Base-by-base conservation (phyloP, 2,113 vertebrate genomes). In the Puffinus mauretanicus region DNA sequence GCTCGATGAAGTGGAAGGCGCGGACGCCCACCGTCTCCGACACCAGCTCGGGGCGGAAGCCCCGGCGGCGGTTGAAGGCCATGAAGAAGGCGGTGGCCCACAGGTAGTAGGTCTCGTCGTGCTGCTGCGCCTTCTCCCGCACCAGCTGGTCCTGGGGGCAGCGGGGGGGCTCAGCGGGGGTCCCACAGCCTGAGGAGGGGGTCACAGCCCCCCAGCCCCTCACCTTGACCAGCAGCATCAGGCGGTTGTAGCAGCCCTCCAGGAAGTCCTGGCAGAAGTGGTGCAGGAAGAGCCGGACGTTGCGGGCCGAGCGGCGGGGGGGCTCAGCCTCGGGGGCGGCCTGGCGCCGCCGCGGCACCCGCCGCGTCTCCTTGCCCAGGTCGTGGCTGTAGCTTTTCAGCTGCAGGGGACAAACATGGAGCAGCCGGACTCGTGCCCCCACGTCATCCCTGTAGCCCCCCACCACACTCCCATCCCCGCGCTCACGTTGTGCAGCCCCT, bases 171-270 rank as follows among this genome's bases (percentile, higher is more conserved):
- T 91, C 61, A 82, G 46, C 0, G 0, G 2, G 16, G 26, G 7
- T 54, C 36, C 60, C 2, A 0, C 20, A 19, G 40, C 29, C 7
- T 0, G 0, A 5, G 34, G 10, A 22, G 8, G 14, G 54, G 13
- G 6, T 34, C 9, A 1, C 0, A 0, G 5, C 44, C 13, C 16
- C 26, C 21, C 7, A 0, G 32, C 17, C 46, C 10, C 95, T 97
- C 90, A 99, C 99, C 99, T 99, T 99, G 65, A 99, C 99, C 7
- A 98, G 97, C 89, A 98, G 99, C 99, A 99, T 99, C 84, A 99
- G 99, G 29, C 97, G 98, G 97, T 99, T 99, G 93, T 99, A 99
- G 97, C 99, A 99, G 97, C 98, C 98, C 92, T 99, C 98, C 96
- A 99, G 90, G 89, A 99, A 99, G 90, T 99, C 99, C 11, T 97